These are phyloP conservation scores for Epizoanthus ramosus DNA, from an alignment of 92 coral and sea anemone species.

Conservation along the genomic window DNA sequence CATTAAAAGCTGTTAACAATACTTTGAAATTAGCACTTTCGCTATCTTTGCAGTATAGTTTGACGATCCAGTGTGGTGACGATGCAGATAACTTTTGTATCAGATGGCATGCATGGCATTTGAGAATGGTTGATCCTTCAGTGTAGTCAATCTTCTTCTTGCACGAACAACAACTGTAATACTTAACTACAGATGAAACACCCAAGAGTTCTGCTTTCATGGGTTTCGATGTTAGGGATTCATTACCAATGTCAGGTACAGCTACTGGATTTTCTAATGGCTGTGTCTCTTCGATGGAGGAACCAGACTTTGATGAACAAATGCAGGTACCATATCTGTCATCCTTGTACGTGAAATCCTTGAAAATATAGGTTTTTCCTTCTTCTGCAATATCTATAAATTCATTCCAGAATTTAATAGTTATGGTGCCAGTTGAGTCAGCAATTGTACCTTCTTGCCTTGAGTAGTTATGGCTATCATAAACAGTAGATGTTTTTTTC, in stretches of 20 bases:
- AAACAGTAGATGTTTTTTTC: not conserved
- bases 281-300: not conserved
- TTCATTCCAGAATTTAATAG: conserved; percentile 19
- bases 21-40: not conserved
- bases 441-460: conserved; percentile 16
- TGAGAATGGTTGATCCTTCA: not conserved
- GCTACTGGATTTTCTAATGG: not conserved
- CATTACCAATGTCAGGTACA: no score
- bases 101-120: not conserved
- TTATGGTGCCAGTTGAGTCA: conserved; percentile 29
- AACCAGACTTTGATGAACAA: conserved; percentile 1
- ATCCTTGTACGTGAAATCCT: conserved; percentile 13
- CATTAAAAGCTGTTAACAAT: no score
- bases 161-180: no score
- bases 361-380: conserved; percentile 15
- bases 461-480: not conserved
- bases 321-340: conserved; percentile 16
- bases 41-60: not conserved
- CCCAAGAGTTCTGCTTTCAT: no score
- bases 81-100: not conserved
- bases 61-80: conserved; percentile 6
- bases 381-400: conserved; percentile 23
- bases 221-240: no score
- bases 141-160: no score
- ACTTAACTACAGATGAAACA: no score